A percentile compares a stretch with the other conserved stretches of the same genome.
These are phyloP conservation scores for Chelonia mydas DNA, from an alignment of 2,797 vertebrate genomes.

Conservation along the genomic window DNA sequence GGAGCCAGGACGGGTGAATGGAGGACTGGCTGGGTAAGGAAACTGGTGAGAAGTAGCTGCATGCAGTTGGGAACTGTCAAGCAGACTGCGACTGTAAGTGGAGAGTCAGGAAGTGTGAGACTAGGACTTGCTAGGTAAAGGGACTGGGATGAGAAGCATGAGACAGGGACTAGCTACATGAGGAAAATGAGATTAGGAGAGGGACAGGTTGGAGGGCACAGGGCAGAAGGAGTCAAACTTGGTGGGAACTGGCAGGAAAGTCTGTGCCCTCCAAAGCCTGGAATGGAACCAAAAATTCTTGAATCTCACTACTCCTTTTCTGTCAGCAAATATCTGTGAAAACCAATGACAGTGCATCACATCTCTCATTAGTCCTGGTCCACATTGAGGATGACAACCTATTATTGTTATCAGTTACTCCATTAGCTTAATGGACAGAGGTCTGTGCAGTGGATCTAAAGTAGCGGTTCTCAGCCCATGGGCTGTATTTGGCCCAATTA, in stretches of 20 bases:
- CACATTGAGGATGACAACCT: too few species aligned
- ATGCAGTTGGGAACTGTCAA: not conserved
- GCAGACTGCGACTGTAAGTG: not conserved
- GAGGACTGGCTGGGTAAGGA: not conserved
- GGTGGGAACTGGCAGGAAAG: not conserved
- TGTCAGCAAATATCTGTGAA: not conserved
- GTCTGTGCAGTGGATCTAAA: too few species aligned
- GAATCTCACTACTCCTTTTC: not conserved
- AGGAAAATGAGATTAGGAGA: not conserved
- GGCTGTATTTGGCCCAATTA: too few species aligned
- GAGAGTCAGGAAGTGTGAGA: not conserved
- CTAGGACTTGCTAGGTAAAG: too few species aligned
- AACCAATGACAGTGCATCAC: not conserved
- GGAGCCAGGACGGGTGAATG: not conserved
- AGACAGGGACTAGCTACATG: not conserved
- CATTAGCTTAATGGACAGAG: too few species aligned
- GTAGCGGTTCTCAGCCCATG: too few species aligned
- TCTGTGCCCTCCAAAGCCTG: not conserved
- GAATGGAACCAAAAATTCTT: not conserved
- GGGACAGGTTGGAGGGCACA: not conserved
- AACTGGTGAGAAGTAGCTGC: not conserved
- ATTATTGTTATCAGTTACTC: too few species aligned
- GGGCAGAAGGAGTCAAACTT: not conserved
- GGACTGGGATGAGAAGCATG: not conserved
- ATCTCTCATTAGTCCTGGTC: too few species aligned